Base-by-base conservation (phyloP, 2,797 vertebrate species). In the Gouania willdenowi region DNA sequence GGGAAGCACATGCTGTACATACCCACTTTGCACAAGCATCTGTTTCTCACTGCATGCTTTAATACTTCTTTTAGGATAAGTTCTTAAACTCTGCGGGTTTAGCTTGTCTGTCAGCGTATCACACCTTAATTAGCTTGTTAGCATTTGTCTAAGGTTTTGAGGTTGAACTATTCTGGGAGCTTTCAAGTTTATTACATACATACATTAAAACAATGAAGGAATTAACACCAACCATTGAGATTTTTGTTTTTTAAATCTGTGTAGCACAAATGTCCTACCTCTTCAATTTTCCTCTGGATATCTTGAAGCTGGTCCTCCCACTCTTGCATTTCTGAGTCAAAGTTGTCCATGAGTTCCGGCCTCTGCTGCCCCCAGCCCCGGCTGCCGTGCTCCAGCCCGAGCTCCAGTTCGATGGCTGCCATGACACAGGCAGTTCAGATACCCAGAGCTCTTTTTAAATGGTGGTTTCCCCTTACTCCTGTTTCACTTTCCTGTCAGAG, bases 231-330 rank as follows among this genome's bases (percentile, higher is more conserved):
- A 35, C 24, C 26, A 46, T 58, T 39, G 45, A 6, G 4, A 14
- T 13, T 14, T 14, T 14, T 14, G 13, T 14, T 14, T 14, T 14
- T 2, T 14, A 13, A 14, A 14, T 14, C 13, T 14, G 13, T 14
- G 13, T 14, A 13, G 13, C 3, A 13, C 14, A 14, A 0, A 8
- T n/a, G 8, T 16, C 46, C 54, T 83, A 98, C 95, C 93, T 98
- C 92, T 83, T 99, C 97, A 15, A 99, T 98, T 83, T 98, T 94
- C 60, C 56, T 93, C 83, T 98, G 95, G 86, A 98, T 95, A 69
- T 94, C 88, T 66, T 94, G 94, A 80, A 97, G 93, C 27, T 98
- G 94, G 66, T 93, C 91, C 82, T 99, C 95, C 97, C 95, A 99
- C 70, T 98, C 94, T 69, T 94, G 92, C 77, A 97, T 92, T 85